Evolutionary conservation across 1,140 invertebrate species (phyloP), one percentile per base, ranked within the genome.

Genomic region (Formica exsecta): DNA sequence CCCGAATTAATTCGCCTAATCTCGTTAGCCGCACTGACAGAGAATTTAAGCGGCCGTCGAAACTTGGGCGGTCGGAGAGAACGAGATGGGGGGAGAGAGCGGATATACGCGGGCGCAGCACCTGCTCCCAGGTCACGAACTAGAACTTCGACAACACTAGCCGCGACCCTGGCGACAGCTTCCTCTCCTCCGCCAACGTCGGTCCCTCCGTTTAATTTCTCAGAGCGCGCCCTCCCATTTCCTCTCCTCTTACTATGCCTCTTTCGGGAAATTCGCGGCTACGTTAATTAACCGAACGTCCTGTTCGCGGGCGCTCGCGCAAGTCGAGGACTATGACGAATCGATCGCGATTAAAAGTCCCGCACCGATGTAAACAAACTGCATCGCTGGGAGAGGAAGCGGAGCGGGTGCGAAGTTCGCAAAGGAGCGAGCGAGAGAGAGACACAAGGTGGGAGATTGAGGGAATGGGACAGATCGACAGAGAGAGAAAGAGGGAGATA

Each of bases 331-430:
- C 32, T 62, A 73, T 54, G 66, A 65, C 44, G 73, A 92, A 93
- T 93, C 93, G 93, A 92, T 92, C 79, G 85, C 93, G 93, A 94
- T 94, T 93, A 93, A 94, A 92, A 94, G 92, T 90, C 90, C 87
- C 79, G 92, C 87, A 90, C 87, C 91, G 93, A 94, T 93, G 94
- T 94, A 94, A 94, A 94, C 94, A 94, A 94, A 94, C 93, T 93
- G 90, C 91, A 89, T 89, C 65, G 57, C n/a, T 36, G 51, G 36
- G 54, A 25, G 57, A 62, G 70, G 41, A 51, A 48, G 48, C 16
- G 41, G n/a, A 66, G 61, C 59, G 70, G 65, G 51, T 81, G 79
- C 77, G 59, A 48, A 51, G 36, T 61, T 19, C 54, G 11, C 44
- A 44, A 57, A 16, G 48, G 75, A 84, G 74, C 25, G 48, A 68